phyloP scores from a whole-genome alignment of 2,113 vertebrate genomes.

The Dromaius novaehollandiae region DNA sequence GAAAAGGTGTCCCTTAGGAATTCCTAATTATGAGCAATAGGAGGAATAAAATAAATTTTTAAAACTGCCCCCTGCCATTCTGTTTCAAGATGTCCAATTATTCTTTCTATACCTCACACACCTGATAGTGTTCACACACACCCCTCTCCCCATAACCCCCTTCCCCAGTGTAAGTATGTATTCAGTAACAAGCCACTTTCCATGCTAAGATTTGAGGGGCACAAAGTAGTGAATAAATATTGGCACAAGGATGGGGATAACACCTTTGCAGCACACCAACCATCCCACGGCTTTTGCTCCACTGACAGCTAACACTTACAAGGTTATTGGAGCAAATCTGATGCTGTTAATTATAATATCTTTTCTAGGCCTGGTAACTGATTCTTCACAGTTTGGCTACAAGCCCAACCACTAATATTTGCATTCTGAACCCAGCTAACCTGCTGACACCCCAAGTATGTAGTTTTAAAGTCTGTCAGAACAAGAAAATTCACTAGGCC shows the following conservation, averaged over 20 bases:
- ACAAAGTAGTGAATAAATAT: constrained; percentile 17
- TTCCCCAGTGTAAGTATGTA: neutral
- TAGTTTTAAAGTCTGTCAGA: neutral
- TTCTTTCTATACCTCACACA: constrained; percentile 1
- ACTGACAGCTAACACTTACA: neutral
- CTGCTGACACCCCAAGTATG: neutral
- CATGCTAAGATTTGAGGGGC: neutral
- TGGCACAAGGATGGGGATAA: neutral
- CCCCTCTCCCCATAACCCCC: neutral
- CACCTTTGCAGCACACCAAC: neutral
- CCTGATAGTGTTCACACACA: neutral
- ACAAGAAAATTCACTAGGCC: neutral
- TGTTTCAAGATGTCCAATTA: constrained; percentile 47
- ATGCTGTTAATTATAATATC: neutral
- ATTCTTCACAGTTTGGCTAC: neutral
- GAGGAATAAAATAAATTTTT: constrained; percentile 66
- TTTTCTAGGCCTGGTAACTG: neutral
- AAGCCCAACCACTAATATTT: neutral
- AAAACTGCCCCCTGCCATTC: constrained; percentile 38
- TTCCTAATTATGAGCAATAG: constrained; percentile 49
- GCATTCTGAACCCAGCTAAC: neutral
- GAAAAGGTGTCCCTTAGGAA: constrained; percentile 38
- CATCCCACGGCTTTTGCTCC: neutral
- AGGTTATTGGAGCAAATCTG: neutral
- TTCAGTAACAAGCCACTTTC: neutral